A percentile compares a stretch with the other conserved stretches of the same genome.
Evolutionary conservation across 2,888 invertebrate species (phyloP).

Genomic region (Agrilus cyanescens): DNA sequence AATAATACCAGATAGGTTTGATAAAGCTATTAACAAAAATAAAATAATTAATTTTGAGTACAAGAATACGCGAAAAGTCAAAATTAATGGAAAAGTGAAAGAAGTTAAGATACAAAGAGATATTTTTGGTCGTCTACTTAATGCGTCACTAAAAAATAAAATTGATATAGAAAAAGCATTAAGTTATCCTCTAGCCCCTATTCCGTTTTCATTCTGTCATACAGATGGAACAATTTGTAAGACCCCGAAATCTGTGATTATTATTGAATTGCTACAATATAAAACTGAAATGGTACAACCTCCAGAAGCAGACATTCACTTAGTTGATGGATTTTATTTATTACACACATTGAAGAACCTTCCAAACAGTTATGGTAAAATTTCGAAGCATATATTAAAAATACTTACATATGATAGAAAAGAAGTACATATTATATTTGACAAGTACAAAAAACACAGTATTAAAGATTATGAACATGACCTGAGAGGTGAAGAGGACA

Average conservation of each 20-base stretch:
- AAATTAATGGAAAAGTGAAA: constrained; percentile 18
- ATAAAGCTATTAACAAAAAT: constrained; percentile 19
- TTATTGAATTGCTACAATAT: no score
- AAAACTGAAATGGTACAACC: no score
- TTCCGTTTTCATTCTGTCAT: constrained; percentile 20
- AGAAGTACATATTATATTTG: constrained; percentile 22
- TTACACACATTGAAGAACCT: no score
- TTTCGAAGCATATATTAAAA: constrained; percentile 15
- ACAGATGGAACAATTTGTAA: constrained; percentile 20
- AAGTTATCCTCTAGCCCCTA: constrained; percentile 19
- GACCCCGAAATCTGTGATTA: no score
- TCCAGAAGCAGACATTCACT: no score
- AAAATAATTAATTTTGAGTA: constrained; percentile 16
- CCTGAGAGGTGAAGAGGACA: constrained; percentile 18
- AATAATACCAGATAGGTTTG: constrained; percentile 17
- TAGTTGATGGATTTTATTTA: no score
- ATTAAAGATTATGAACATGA: constrained; percentile 20
- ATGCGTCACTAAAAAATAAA: constrained; percentile 16
- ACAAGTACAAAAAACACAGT: constrained; percentile 19
- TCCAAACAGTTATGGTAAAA: no score
- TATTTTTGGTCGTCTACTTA: constrained; percentile 16
- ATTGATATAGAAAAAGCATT: constrained; percentile 19
- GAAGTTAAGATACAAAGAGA: constrained; percentile 19
- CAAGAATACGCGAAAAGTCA: constrained; percentile 16
- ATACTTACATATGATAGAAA: constrained; percentile 17